Evolutionary conservation across 2,113 vertebrate species (phyloP).

Genomic region (Syrrhaptes paradoxus): DNA sequence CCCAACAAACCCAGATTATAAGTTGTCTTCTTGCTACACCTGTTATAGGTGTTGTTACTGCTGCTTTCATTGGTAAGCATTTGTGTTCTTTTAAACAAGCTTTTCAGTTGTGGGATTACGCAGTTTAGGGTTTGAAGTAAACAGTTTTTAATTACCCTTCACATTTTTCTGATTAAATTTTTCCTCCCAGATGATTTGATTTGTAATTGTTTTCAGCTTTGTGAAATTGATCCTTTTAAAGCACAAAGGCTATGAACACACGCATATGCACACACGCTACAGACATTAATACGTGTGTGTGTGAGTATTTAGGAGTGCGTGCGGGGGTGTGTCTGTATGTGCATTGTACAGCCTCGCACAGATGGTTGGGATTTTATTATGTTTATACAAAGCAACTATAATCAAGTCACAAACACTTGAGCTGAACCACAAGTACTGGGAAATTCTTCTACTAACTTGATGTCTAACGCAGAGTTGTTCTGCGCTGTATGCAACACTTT

Average conservation of each 20-base stretch:
- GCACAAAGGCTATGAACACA: neutral
- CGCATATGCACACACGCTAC: neutral
- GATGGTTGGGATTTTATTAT: slow-evolving; percentile 13
- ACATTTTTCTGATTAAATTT: slow-evolving; percentile 51
- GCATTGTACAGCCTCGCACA: neutral
- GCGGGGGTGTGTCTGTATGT: neutral
- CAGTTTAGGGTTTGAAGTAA: slow-evolving; percentile 11
- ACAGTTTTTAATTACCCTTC: slow-evolving; percentile 40
- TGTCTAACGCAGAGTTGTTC: neutral
- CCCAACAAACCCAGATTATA: neutral
- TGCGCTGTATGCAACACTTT: neutral
- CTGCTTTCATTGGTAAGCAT: neutral
- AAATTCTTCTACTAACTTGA: slow-evolving; percentile 21
- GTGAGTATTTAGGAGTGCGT: neutral
- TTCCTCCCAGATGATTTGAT: slow-evolving; percentile 33
- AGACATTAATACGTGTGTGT: neutral
- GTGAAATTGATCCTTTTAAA: neutral
- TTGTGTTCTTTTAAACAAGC: neutral
- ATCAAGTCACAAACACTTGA: slow-evolving; percentile 15
- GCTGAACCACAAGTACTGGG: slow-evolving; percentile 9
- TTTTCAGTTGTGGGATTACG: neutral
- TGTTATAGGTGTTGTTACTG: neutral
- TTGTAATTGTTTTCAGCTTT: neutral
- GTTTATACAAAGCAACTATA: slow-evolving; percentile 21
- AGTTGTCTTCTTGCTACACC: neutral